Evolutionary conservation across 2,113 vertebrate genomes (phyloP).

Genomic region (Reinhardtius hippoglossoides): DNA sequence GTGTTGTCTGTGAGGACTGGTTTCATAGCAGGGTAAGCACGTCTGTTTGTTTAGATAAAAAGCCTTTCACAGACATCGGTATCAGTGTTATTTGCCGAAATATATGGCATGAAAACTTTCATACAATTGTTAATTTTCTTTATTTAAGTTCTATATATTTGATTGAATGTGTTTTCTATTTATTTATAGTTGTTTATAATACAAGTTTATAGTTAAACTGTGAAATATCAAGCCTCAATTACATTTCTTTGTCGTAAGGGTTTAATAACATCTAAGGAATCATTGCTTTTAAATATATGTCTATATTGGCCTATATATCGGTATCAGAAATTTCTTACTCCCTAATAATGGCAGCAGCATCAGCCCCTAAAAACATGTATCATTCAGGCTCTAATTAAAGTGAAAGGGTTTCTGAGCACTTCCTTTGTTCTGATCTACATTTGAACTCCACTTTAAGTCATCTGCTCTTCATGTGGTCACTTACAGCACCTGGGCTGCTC

Average conservation of each 20-base stretch:
- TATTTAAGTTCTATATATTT: no score
- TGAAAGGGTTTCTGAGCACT: not conserved
- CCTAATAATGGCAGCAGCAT: no score
- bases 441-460: not conserved
- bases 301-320: no score
- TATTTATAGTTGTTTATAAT: no score
- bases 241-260: not conserved
- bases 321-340: no score
- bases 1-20: constrained; percentile 97
- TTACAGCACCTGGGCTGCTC: constrained; percentile 89
- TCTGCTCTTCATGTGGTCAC: not conserved
- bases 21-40: constrained; percentile 91
- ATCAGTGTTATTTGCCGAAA: no score
- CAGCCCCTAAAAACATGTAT: not conserved
- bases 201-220: not conserved
- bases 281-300: no score
- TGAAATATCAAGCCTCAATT: not conserved
- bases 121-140: no score
- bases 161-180: not conserved
- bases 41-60: not conserved
- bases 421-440: not conserved
- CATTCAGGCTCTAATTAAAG: not conserved
- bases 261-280: not conserved
- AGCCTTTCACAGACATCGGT: no score
- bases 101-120: no score